Evolutionary conservation across 1,140 invertebrate species (phyloP).

Genomic region (Subanguina moxae): DNA sequence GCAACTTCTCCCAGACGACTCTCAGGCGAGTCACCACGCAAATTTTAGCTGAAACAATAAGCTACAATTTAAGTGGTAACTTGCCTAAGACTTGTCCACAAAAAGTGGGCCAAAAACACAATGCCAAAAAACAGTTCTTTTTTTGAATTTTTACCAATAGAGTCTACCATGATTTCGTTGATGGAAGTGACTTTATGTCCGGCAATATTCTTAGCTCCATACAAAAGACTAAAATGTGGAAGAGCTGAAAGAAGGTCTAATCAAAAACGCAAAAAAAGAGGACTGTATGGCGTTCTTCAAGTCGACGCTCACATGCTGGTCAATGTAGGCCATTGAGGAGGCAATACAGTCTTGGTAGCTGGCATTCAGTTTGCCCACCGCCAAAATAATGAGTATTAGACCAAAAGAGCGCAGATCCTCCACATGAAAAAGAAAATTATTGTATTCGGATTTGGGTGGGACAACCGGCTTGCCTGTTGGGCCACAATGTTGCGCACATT

Average conservation of each 20-base stretch:
- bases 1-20: too few relatives aligned
- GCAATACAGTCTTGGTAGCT: slow-evolving; percentile 55
- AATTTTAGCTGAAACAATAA: too few relatives aligned
- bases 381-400: slow-evolving; percentile 78
- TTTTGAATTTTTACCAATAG: too few relatives aligned
- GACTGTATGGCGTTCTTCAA: slow-evolving; percentile 89
- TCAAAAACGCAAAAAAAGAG: slow-evolving; percentile 60
- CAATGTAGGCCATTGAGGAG: slow-evolving; percentile 78
- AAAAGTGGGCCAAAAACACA: too few relatives aligned
- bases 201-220: slow-evolving; percentile 5
- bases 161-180: slow-evolving; percentile 83
- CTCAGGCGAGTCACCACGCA: too few relatives aligned
- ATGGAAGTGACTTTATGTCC: slow-evolving; percentile 68
- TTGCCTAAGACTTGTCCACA: too few relatives aligned
- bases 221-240: slow-evolving; percentile 10
- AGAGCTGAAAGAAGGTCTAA: background rate
- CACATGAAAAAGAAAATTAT: slow-evolving; percentile 43
- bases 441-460: too few relatives aligned
- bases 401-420: slow-evolving; percentile 86
- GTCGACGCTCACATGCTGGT: slow-evolving; percentile 81
- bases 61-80: too few relatives aligned
- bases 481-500: slow-evolving; percentile 3
- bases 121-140: too few relatives aligned
- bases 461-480: slow-evolving; percentile 13
- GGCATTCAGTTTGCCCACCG: slow-evolving; percentile 2